Evolutionary conservation across 1,140 invertebrate species (phyloP).

Genomic region (Caenorhabditis elegans): WBcel235 BX284605.5:11911501-11912000

Average conservation of each 20-base stretch:
- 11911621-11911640: constrained; percentile 80
- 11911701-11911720: constrained; percentile 53
- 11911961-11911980: constrained; percentile 88
- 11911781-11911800: constrained; percentile 71
- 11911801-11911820: constrained; percentile 73
- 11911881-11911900: constrained; percentile 81
- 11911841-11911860: constrained; percentile 84
- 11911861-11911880: constrained; percentile 82
- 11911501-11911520: constrained; percentile 56
- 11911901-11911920: constrained; percentile 84
- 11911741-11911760: constrained; percentile 53
- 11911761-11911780: constrained; percentile 46
- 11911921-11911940: constrained; percentile 96
- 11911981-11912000: constrained; percentile 92
- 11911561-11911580: constrained; percentile 71
- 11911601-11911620: constrained; percentile 88
- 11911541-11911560: constrained; percentile 56
- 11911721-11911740: constrained; percentile 50
- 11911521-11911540: constrained; percentile 55
- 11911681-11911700: constrained; percentile 75
- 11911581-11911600: constrained; percentile 80
- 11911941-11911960: constrained; percentile 91
- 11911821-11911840: constrained; percentile 72
- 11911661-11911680: constrained; percentile 79
- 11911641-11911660: constrained; percentile 81